Base-by-base conservation (phyloP, 2,113 vertebrate species). In the Lampris megalopsis region DNA sequence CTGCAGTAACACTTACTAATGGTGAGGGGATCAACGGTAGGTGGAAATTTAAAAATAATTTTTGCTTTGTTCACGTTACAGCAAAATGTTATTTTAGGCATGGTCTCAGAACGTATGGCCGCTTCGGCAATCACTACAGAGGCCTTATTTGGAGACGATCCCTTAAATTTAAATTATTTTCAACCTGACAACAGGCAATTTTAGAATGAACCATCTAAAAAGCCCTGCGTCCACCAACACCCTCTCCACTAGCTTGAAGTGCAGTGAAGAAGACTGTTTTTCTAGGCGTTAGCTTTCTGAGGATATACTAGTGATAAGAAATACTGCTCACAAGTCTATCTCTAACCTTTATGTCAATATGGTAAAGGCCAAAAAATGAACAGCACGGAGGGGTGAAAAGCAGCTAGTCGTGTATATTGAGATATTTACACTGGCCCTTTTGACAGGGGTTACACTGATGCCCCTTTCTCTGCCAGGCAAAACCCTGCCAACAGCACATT, bases 1-100 rank as follows among this genome's bases (percentile, higher is more conserved):
- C 56, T 75, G 75, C 64, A 76, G 64, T 65, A 75, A 73, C 71
- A 81, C 68, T 72, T 77, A 71, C 78, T 82, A 70, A 85, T 86
- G 61, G 79, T 81, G 74, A 81, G 81, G 71, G 61, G 67, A 77
- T 1, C 71, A 73, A 60, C 72, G 83, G 63, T 72, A 78, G 70
- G 52, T 77, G 35, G 68, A 69, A 54, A 68, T 82, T 75, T 69
- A 67, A 80, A 64, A 47, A 73, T 73, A 11, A 83, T 35, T 37
- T 7, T 48, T 47, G 13, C 37, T 38, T 59, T 59, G 36, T 9
- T 38, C 24, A 36, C 9, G 57, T 54, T 11, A 54, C 11, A 54
- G 6, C 5, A 5, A n/a, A 4, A 13, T 54, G 8, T 81, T 71
- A 66, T 71, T 2, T 2, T 71, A 76, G 43, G 42, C 11, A 68